These are phyloP conservation scores for Xestia ashworthii DNA, from an alignment of 2,888 invertebrate genomes.

Conservation along the genomic window DNA sequence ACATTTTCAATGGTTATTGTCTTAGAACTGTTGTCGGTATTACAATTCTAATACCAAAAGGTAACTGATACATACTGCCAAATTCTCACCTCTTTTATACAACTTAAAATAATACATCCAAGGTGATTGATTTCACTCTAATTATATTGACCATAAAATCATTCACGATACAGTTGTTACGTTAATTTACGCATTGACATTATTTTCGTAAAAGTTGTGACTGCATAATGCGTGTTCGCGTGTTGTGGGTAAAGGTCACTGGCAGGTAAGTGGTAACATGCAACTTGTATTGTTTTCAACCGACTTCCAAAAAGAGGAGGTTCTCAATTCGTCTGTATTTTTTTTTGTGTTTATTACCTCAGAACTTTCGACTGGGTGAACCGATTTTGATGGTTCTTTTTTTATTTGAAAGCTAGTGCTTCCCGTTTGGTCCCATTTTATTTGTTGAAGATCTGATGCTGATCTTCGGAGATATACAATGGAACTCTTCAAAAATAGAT, in stretches of 20 bases:
- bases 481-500: no score
- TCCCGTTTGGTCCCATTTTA: no score
- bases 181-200: constrained; percentile 48
- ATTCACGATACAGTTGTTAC: constrained; percentile 38
- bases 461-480: no score
- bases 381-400: no score
- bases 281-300: neutral
- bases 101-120: constrained; percentile 46
- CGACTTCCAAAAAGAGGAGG: no score
- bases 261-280: constrained; percentile 16
- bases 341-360: no score
- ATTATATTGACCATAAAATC: constrained; percentile 51
- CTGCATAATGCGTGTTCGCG: constrained; percentile 30
- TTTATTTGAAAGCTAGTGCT: no score
- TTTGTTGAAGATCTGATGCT: no score
- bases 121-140: constrained; percentile 65
- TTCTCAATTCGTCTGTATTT: no score
- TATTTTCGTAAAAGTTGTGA: constrained; percentile 54
- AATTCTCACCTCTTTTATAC: constrained; percentile 59
- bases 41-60: constrained; percentile 19
- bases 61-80: constrained; percentile 55
- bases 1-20: constrained; percentile 51
- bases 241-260: constrained; percentile 42
- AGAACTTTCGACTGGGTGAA: no score
- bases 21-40: constrained; percentile 5